Conservation (phyloP, 2,113 vertebrate species). For the Archocentrus centrarchus region DNA sequence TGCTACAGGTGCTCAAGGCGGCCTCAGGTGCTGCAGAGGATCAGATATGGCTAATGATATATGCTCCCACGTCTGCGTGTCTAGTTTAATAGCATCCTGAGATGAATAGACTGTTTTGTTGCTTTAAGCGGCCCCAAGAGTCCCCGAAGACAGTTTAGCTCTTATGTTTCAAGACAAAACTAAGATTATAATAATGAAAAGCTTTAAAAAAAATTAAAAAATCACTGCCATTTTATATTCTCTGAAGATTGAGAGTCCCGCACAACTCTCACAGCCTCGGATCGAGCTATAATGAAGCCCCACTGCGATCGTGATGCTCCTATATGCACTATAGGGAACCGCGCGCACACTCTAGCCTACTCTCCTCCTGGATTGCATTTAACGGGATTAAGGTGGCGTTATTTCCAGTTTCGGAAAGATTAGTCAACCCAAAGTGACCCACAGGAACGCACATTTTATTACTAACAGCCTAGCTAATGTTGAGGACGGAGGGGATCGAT, state of each 20-base stretch:
- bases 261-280: constrained; percentile 19
- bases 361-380: constrained; percentile 6
- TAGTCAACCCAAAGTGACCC: constrained; percentile 41
- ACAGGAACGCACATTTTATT: constrained; percentile 50
- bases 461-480: constrained; percentile 37
- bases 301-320: constrained; percentile 7
- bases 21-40: constrained; percentile 28
- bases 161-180: constrained; percentile 23
- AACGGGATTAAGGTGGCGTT: constrained; percentile 6
- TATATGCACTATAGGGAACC: constrained; percentile 5
- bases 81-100: constrained; percentile 29
- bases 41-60: not conserved
- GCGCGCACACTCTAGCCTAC: not conserved
- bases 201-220: not conserved
- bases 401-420: constrained; percentile 19
- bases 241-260: not conserved
- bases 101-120: constrained; percentile 36
- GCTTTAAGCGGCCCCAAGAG: constrained; percentile 18
- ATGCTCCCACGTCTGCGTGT: not conserved
- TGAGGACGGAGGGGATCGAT: constrained; percentile 55
- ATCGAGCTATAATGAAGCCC: constrained; percentile 28
- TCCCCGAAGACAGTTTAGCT: constrained; percentile 48
- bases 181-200: constrained; percentile 13
- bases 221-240: constrained; percentile 36
- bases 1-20: constrained; percentile 63